These are phyloP conservation scores for Bombus vancouverensis DNA, from an alignment of 1,140 invertebrate species.

Conservation along the genomic window DNA sequence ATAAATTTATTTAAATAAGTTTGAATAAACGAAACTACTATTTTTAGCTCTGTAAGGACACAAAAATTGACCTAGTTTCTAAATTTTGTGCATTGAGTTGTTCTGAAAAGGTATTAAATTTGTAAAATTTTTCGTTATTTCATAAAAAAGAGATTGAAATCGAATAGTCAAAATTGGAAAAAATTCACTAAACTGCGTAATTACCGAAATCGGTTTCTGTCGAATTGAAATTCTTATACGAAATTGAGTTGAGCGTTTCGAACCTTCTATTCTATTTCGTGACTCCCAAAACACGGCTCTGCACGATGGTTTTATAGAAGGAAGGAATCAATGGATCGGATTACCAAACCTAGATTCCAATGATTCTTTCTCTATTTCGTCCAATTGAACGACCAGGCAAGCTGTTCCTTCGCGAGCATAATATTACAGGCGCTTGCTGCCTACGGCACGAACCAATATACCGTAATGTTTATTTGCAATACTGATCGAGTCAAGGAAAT, in stretches of 20 bases:
- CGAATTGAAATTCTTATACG: neutral
- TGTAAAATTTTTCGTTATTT: neutral
- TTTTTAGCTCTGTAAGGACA: too few species aligned
- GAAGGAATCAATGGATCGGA: neutral
- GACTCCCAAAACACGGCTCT: neutral
- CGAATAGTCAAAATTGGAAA: neutral
- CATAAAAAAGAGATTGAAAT: neutral
- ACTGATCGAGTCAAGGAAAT: neutral
- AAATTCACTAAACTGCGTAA: neutral
- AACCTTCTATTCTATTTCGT: neutral
- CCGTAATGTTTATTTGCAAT: constrained; percentile 1
- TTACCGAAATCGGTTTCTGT: neutral
- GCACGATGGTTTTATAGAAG: neutral
- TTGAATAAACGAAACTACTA: too few species aligned
- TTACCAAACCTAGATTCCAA: neutral
- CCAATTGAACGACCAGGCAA: neutral
- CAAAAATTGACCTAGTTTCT: too few species aligned
- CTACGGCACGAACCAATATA: neutral
- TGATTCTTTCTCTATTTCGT: neutral
- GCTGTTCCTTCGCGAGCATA: neutral
- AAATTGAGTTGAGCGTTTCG: neutral
- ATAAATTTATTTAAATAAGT: too few species aligned
- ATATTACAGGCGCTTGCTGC: neutral
- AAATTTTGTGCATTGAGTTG: too few species aligned
- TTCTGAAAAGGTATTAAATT: too few species aligned